Evolutionary conservation across 2,797 vertebrate genomes (phyloP).

Genomic region (Sebastiscus albofasciatus): DNA sequence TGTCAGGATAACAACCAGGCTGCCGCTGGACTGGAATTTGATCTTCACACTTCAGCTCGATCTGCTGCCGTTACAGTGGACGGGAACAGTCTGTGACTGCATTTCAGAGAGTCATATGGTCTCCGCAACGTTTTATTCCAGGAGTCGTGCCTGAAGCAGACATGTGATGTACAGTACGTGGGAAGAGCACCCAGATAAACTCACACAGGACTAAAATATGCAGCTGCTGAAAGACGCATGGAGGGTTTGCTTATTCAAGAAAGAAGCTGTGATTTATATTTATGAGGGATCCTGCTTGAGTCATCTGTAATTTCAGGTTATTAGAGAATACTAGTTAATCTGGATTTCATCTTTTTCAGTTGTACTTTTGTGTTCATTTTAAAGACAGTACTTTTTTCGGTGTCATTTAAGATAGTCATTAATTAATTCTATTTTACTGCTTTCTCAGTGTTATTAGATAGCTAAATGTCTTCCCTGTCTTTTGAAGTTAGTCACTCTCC

Average conservation of each 20-base stretch:
- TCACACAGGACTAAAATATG: slow-evolving; percentile 25
- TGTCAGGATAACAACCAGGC: slow-evolving; percentile 57
- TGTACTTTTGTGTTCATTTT: neutral
- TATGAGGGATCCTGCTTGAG: neutral
- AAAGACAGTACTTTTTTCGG: neutral
- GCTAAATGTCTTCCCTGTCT: neutral
- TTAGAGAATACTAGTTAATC: slow-evolving; percentile 1
- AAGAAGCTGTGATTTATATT: neutral
- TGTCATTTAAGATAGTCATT: neutral
- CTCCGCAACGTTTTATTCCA: slow-evolving; percentile 2
- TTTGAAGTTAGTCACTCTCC: neutral
- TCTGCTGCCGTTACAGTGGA: slow-evolving; percentile 28
- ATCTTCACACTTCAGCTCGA: slow-evolving; percentile 47
- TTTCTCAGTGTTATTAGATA: neutral
- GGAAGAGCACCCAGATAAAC: slow-evolving; percentile 38
- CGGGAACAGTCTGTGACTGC: slow-evolving; percentile 39
- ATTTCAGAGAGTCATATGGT: slow-evolving; percentile 17
- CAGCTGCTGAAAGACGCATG: slow-evolving; percentile 31
- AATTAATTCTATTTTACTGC: neutral
- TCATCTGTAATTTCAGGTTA: neutral
- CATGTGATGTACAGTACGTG: slow-evolving; percentile 48
- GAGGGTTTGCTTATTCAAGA: slow-evolving; percentile 13
- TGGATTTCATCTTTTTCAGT: slow-evolving; percentile 21
- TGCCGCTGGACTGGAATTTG: slow-evolving; percentile 49
- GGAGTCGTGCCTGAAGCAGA: slow-evolving; percentile 22